These are phyloP conservation scores for Uropetala carovei DNA, from an alignment of 2,888 invertebrate species.

Conservation along the genomic window DNA sequence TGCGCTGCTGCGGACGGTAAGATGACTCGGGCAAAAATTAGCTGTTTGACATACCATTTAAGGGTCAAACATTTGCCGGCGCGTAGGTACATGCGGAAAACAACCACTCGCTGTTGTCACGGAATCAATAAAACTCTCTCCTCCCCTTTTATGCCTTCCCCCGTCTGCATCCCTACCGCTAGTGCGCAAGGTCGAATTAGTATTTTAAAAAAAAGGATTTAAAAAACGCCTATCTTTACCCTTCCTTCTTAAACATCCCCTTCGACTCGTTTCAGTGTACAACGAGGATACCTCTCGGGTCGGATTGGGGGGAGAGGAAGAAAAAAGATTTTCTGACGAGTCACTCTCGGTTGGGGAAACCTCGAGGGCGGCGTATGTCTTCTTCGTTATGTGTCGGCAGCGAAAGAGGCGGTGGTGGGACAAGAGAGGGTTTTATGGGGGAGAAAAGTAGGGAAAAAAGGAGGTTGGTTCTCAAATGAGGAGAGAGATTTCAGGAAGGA, in stretches of 20 bases:
- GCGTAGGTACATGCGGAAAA: constrained; percentile 21
- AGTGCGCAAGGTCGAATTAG: neutral
- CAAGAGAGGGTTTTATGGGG: too few species aligned
- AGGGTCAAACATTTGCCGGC: constrained; percentile 13
- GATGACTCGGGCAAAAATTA: constrained; percentile 38
- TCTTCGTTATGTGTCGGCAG: neutral
- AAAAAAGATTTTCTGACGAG: constrained; percentile 17
- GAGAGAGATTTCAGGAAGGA: too few species aligned
- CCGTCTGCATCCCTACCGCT: neutral
- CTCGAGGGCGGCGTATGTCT: neutral
- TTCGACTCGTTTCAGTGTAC: neutral
- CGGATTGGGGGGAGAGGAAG: neutral
- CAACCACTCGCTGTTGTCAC: constrained; percentile 52
- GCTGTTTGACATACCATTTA: constrained; percentile 55
- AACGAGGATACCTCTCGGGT: neutral
- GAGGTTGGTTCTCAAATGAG: too few species aligned
- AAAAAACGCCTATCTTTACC: too few species aligned
- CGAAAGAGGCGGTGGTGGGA: neutral
- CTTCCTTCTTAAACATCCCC: too few species aligned
- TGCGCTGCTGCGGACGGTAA: neutral
- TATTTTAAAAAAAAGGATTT: neutral
- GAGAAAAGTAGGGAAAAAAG: too few species aligned
- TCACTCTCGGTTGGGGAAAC: constrained; percentile 1
- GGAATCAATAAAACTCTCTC: constrained; percentile 33
- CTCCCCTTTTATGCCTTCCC: too few species aligned